phyloP scores from a whole-genome alignment of 2,888 invertebrate genomes.

The Drosophila nr. perissopoda region DNA sequence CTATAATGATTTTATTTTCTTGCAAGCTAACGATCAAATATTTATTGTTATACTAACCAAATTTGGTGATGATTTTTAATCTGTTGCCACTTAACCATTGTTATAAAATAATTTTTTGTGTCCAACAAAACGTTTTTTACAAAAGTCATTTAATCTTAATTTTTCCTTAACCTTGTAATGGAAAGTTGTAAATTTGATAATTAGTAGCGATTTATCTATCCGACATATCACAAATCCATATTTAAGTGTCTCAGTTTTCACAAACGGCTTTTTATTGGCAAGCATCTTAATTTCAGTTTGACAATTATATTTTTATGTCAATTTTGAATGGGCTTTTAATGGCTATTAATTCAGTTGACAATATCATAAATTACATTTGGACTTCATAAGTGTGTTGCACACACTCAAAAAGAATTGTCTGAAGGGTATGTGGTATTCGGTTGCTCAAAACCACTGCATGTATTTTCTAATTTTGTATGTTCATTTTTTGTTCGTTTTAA shows the following conservation, averaged over 20 bases:
- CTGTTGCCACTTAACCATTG: neutral
- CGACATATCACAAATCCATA: neutral
- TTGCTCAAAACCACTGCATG: neutral
- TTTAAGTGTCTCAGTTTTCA: neutral
- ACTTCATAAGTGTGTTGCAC: too few relatives aligned
- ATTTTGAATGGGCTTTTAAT: too few relatives aligned
- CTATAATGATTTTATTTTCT: neutral
- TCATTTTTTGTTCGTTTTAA: conserved; percentile 4
- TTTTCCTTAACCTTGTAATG: neutral
- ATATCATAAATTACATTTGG: neutral
- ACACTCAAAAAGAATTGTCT: neutral
- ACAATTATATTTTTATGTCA: neutral
- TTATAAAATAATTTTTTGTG: neutral
- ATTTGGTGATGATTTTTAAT: neutral
- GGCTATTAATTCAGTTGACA: neutral
- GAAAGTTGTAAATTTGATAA: neutral
- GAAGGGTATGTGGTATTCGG: conserved; percentile 14
- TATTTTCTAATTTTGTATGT: neutral
- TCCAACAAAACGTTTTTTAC: neutral
- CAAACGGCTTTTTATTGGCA: neutral
- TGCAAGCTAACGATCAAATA: neutral
- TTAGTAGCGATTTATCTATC: too few relatives aligned
- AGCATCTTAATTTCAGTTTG: neutral
- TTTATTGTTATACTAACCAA: neutral
- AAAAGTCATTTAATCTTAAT: neutral